Conservation (phyloP, 2,113 vertebrate species). For the Chlamydotis undulata region DNA sequence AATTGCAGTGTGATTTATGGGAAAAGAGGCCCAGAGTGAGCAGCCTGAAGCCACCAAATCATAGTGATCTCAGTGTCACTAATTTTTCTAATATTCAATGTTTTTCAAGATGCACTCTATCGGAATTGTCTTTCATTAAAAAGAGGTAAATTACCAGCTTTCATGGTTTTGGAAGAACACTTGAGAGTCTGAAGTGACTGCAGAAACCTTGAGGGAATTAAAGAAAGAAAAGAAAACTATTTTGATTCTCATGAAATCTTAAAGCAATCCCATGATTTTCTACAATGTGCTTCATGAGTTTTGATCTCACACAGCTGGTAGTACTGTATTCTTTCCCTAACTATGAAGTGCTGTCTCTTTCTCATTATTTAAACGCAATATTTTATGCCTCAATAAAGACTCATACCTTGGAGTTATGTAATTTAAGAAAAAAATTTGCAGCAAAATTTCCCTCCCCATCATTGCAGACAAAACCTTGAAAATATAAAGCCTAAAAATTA, state of each 20-base stretch:
- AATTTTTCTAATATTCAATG: background rate
- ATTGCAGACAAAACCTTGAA: background rate
- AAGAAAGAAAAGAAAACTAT: background rate
- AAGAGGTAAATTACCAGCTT: background rate
- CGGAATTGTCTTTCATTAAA: background rate
- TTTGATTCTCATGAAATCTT: background rate
- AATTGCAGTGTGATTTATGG: background rate
- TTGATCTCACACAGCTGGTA: background rate
- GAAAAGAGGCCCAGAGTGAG: background rate
- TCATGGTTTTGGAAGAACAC: background rate
- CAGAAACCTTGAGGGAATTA: background rate
- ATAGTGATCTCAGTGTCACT: background rate
- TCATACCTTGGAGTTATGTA: background rate
- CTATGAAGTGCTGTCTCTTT: background rate
- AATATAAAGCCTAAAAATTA: background rate
- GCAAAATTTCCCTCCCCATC: background rate
- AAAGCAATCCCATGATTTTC: background rate
- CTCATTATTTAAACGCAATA: background rate
- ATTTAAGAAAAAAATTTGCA: background rate
- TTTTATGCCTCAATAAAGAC: background rate
- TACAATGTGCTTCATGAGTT: background rate
- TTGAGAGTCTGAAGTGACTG: background rate
- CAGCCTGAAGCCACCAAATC: background rate
- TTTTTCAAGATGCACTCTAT: background rate
- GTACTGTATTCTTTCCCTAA: background rate